phyloP scores from a whole-genome alignment of 2,113 vertebrate species.

The Silurus asotus region DNA sequence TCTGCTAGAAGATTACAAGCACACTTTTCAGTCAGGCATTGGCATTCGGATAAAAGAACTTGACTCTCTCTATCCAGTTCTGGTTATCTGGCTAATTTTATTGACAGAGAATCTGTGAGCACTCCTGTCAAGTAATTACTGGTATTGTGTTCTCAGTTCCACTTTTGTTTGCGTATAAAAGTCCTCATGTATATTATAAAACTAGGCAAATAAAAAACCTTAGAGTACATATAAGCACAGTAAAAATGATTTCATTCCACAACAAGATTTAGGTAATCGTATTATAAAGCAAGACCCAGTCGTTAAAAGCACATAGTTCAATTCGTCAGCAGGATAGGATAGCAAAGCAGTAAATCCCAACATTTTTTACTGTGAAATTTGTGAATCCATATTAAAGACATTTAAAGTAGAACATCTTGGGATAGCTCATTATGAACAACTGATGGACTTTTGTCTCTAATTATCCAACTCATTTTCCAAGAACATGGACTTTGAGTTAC shows the following conservation, averaged over 20 bases:
- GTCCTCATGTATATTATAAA: neutral
- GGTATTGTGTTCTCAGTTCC: slow-evolving; percentile 20
- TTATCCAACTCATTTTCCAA: slow-evolving; percentile 37
- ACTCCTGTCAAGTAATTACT: slow-evolving; percentile 30
- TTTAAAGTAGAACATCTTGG: slow-evolving; percentile 9
- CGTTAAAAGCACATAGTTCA: slow-evolving; percentile 7
- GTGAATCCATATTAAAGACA: neutral
- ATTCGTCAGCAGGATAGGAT: neutral
- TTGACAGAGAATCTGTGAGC: slow-evolving; percentile 32
- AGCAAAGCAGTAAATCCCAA: neutral
- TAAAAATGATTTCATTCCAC: neutral
- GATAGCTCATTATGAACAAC: neutral
- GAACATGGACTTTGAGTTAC: slow-evolving; percentile 9
- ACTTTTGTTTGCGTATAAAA: slow-evolving; percentile 25
- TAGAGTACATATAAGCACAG: neutral
- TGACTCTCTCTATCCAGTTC: slow-evolving; percentile 36
- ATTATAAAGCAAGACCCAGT: neutral
- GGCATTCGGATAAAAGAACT: slow-evolving; percentile 58
- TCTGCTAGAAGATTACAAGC: slow-evolving; percentile 52
- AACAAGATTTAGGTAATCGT: neutral
- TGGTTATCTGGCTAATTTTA: slow-evolving; percentile 49
- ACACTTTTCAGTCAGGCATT: slow-evolving; percentile 37
- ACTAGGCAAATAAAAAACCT: neutral
- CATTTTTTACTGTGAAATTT: neutral
- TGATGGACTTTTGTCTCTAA: slow-evolving; percentile 17